Conservation (phyloP, 1,140 invertebrate genomes). For the Plodia interpunctella region DNA sequence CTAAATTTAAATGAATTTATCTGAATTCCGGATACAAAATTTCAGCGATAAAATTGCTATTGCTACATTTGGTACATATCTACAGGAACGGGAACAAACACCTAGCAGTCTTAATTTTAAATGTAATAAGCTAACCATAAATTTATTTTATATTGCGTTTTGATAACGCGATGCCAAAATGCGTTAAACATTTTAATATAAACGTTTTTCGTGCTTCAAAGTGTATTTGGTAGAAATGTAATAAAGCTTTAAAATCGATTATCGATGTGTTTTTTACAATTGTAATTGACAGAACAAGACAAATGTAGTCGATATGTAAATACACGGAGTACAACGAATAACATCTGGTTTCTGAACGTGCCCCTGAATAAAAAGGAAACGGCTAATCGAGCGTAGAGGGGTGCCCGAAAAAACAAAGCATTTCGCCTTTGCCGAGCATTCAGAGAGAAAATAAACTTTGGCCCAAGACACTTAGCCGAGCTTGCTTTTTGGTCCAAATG, state of each 20-base stretch:
- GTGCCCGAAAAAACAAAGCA: slow-evolving; percentile 48
- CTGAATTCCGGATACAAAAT: background rate
- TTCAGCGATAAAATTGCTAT: background rate
- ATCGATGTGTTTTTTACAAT: background rate
- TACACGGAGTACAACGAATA: slow-evolving; percentile 23
- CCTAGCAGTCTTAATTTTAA: too few relatives aligned
- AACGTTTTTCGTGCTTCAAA: too few relatives aligned
- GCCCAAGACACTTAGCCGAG: slow-evolving; percentile 38
- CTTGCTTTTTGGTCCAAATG: slow-evolving; percentile 36
- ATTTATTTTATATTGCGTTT: too few relatives aligned
- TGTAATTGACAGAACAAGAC: background rate
- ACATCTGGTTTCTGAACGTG: slow-evolving; percentile 33
- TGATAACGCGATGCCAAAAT: too few relatives aligned
- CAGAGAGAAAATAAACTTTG: slow-evolving; percentile 49
- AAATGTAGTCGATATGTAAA: slow-evolving; percentile 13
- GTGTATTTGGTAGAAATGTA: too few relatives aligned
- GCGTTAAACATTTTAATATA: too few relatives aligned
- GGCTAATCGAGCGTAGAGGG: slow-evolving; percentile 42
- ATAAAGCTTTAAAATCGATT: too few relatives aligned
- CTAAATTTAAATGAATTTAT: background rate
- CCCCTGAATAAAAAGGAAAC: slow-evolving; percentile 43
- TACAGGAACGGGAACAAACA: too few relatives aligned
- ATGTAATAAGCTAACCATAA: too few relatives aligned
- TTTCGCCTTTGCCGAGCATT: slow-evolving; percentile 39
- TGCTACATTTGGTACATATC: background rate